phyloP scores from a whole-genome alignment of 2,113 vertebrate species.

The Xyrauchen texanus region DNA sequence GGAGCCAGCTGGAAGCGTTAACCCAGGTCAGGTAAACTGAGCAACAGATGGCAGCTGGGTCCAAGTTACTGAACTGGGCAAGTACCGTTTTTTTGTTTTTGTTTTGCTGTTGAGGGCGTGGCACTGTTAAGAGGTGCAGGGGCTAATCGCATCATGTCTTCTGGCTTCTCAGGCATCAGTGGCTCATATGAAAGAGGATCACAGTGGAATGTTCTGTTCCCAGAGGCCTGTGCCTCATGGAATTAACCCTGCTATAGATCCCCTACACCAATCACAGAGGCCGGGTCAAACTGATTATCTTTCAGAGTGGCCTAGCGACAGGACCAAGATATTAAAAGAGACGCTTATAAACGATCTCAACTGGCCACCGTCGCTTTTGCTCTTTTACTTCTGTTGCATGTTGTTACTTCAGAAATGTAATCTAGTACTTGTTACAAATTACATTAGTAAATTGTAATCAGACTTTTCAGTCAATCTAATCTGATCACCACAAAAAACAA shows the following conservation, averaged over 20 bases:
- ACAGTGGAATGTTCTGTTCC: conserved; percentile 84
- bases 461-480: no score
- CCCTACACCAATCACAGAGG: conserved; percentile 75
- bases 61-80: no score
- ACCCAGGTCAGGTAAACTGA: background rate
- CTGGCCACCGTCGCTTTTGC: background rate
- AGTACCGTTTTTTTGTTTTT: conserved; percentile 29
- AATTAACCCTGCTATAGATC: conserved; percentile 82
- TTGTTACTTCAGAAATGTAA: background rate
- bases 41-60: background rate
- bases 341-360: conserved; percentile 2
- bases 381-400: conserved; percentile 34
- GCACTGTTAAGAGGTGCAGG: conserved; percentile 67
- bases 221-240: conserved; percentile 77
- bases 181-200: conserved; percentile 82
- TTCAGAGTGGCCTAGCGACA: conserved; percentile 53
- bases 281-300: conserved; percentile 83
- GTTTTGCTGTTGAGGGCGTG: conserved; percentile 45
- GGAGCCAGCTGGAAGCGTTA: conserved; percentile 16
- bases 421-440: no score
- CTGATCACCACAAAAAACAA: no score
- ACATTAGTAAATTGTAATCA: no score
- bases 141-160: conserved; percentile 77
- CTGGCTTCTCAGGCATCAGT: conserved; percentile 73
- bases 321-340: conserved; percentile 53